These are phyloP conservation scores for Stenolophus ochropezus DNA, from an alignment of 2,888 invertebrate genomes.

Conservation along the genomic window DNA sequence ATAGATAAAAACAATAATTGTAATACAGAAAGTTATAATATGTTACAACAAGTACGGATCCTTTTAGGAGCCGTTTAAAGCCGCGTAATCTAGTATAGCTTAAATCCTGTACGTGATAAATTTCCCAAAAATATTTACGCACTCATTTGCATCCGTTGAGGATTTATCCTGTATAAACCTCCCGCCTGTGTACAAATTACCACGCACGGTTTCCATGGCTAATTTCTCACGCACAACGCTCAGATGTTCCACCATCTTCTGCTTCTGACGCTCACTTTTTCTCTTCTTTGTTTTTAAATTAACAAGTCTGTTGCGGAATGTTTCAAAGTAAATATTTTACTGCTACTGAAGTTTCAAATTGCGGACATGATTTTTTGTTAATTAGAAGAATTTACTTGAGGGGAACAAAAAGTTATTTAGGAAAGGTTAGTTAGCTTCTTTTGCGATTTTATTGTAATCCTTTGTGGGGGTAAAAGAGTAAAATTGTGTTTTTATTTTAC, in stretches of 20 bases:
- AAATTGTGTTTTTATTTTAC: neutral
- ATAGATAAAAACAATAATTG: too few species aligned
- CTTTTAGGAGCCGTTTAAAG: neutral
- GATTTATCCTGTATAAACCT: neutral
- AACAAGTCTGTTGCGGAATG: conserved; percentile 3
- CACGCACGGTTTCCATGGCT: neutral
- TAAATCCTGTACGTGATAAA: neutral
- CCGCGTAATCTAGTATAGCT: neutral
- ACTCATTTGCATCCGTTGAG: neutral
- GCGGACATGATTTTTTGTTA: conserved; percentile 1
- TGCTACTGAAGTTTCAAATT: conserved; percentile 10
- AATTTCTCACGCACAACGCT: neutral
- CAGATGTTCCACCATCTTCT: neutral
- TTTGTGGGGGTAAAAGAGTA: neutral
- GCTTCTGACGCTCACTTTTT: neutral
- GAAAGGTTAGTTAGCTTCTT: neutral
- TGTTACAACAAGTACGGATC: neutral
- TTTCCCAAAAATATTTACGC: neutral
- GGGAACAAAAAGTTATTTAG: neutral
- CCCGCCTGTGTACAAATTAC: neutral
- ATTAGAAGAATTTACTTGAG: conserved; percentile 5
- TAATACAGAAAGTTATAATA: neutral
- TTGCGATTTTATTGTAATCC: neutral
- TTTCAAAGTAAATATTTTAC: conserved; percentile 12
- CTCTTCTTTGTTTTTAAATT: conserved; percentile 14